Evolutionary conservation across 2,797 vertebrate genomes (phyloP).

Genomic region (Taenioides sp.): DNA sequence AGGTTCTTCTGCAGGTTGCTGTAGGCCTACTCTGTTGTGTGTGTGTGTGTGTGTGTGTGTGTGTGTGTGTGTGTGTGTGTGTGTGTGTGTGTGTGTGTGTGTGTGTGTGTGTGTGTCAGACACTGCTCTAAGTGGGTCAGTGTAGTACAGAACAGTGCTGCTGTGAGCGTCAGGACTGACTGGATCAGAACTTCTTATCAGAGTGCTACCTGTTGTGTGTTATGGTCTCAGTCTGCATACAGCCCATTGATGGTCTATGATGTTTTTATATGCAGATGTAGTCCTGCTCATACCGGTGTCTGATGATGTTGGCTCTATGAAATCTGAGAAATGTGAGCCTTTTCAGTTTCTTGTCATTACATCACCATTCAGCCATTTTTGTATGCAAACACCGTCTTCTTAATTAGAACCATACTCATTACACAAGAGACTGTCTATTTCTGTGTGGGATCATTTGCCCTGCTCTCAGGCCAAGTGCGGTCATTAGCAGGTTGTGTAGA

Average conservation of each 20-base stretch:
- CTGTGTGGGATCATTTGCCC: background rate
- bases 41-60: constrained; percentile 8
- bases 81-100: constrained; percentile 7
- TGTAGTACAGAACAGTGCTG: background rate
- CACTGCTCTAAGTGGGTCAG: background rate
- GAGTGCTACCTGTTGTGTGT: constrained; percentile 16
- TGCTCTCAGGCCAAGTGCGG: background rate
- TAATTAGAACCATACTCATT: constrained; percentile 45
- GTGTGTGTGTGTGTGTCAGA: constrained; percentile 3
- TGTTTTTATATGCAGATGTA: background rate
- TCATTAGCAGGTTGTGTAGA: background rate
- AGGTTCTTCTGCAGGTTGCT: background rate
- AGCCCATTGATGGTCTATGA: background rate
- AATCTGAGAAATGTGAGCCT: constrained; percentile 12
- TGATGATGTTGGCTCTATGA: constrained; percentile 29
- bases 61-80: constrained; percentile 8
- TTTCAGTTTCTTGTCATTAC: constrained; percentile 64
- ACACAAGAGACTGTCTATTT: constrained; percentile 1
- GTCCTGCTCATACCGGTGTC: background rate
- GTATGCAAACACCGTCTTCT: constrained; percentile 52
- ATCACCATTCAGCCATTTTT: constrained; percentile 69
- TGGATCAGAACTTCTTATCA: constrained; percentile 44
- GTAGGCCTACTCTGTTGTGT: background rate
- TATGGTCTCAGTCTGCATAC: background rate
- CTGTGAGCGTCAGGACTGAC: constrained; percentile 25